phyloP scores from a whole-genome alignment of 2,113 vertebrate species.

The Tichodroma muraria region DNA sequence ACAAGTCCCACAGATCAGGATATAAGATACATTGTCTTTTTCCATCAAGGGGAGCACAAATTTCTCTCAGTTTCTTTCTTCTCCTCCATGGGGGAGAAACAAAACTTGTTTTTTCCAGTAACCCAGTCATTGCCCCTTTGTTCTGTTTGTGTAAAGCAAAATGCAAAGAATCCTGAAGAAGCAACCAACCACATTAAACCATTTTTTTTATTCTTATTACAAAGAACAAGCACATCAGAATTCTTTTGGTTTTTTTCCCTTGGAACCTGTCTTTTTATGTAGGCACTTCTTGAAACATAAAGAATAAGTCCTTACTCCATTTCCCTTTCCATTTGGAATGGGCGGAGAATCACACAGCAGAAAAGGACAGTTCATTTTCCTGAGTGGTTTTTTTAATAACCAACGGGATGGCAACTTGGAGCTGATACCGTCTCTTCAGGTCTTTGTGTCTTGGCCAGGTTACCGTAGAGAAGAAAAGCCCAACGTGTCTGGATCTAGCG shows the following conservation, averaged over 20 bases:
- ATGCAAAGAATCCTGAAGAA: not conserved
- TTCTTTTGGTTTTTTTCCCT: not conserved
- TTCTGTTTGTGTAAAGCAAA: conserved; percentile 32
- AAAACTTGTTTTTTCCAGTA: not conserved
- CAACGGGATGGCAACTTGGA: not conserved
- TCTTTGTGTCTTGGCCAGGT: not conserved
- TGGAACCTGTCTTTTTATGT: not conserved
- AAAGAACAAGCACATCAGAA: not conserved
- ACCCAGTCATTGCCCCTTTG: not conserved
- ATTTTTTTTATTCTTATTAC: not conserved
- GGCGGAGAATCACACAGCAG: not conserved
- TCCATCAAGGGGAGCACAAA: not conserved
- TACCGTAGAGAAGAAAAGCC: not conserved
- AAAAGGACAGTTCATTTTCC: not conserved
- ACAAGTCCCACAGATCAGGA: not conserved
- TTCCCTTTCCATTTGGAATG: conserved; percentile 7
- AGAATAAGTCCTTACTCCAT: not conserved
- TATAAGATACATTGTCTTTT: not conserved
- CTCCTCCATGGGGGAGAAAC: not conserved
- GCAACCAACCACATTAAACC: conserved; percentile 4
- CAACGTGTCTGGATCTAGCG: not conserved
- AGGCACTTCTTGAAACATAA: conserved; percentile 3
- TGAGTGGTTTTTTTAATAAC: not conserved
- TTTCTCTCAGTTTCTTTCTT: conserved; percentile 5
- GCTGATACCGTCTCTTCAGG: not conserved